Evolutionary conservation across 2,888 invertebrate genomes (phyloP), one percentile per base, ranked within the genome.

Genomic region (Lasioglossum zephyrum): DNA sequence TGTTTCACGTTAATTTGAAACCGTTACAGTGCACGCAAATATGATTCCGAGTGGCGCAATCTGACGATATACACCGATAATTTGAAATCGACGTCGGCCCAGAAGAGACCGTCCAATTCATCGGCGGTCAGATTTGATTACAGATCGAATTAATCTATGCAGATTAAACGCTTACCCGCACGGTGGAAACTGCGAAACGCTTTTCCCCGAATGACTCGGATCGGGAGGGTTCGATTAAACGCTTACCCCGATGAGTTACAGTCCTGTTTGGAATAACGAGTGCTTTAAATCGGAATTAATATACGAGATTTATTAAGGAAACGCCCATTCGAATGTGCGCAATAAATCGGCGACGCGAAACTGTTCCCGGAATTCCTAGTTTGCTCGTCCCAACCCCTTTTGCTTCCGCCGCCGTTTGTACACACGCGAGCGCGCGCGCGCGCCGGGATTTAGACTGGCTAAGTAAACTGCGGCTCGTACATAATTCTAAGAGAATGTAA

Each of bases 401-500:
- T 3, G 11, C 41, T 41, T 70, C 39, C 70, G 39, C 49, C 47
- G 47, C 70, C 70, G 70, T 70, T 41, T 41, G 66, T 69, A 69
- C 70, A 70, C 41, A 22, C 36, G 18, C 82, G 82, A 81, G 84
- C 83, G 73, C 39, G 2, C 63, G 63, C 84, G 84, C 81, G 82
- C 83, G 72, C 53, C 41, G 74, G 89, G 90, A 91, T 92, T 92
- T 90, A 88, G 87, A 90, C 89, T 84, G 89, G 88, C 87, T 90
- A 85, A 91, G 90, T 89, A 89, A 92, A 92, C 87, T 77, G 76
- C 57, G 82, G 89, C 87, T 81, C 87, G 83, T 92, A 90, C 88
- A 89, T 92, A 92, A 91, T 86, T 88, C 91, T 85, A 88, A 89
- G 89, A 82, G 89, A 85, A 87, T 82, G 87, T 89, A 90, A 89